Evolutionary conservation across 1,140 invertebrate genomes (phyloP).

Genomic region (Brachystomella parvula): DNA sequence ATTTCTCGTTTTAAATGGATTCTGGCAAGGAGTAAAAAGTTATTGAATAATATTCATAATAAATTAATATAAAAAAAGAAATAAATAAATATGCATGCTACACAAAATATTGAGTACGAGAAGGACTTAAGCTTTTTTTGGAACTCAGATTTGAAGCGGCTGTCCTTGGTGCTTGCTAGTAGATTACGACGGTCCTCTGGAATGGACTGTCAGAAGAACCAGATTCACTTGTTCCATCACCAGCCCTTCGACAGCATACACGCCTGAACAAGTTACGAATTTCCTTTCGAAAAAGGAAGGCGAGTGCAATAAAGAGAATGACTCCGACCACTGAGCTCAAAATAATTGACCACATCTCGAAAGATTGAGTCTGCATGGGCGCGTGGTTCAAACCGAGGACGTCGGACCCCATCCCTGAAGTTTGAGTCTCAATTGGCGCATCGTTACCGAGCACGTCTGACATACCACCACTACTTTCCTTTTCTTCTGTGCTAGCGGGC

Average conservation of each 20-base stretch:
- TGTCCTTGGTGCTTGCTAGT: not conserved
- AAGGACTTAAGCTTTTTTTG: no score
- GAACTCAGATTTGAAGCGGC: no score
- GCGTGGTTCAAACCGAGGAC: not conserved
- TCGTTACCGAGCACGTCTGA: no score
- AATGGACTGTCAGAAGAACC: conserved; percentile 39
- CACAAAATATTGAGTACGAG: no score
- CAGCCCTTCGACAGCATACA: not conserved
- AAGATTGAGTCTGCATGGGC: not conserved
- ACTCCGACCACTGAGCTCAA: not conserved
- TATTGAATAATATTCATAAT: not conserved
- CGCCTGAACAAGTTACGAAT: not conserved
- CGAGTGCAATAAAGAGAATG: conserved; percentile 33
- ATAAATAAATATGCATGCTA: not conserved
- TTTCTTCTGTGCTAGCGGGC: no score
- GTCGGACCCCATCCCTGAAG: no score
- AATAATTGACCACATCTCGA: not conserved
- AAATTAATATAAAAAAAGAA: not conserved
- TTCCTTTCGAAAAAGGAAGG: conserved; percentile 27
- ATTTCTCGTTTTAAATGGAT: no score
- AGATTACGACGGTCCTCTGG: not conserved
- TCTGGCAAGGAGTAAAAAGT: no score
- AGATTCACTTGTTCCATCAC: conserved; percentile 42
- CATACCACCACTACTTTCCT: no score
- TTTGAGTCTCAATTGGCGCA: no score